phyloP scores from a whole-genome alignment of 2,888 invertebrate species.

The Campoletis raptor region DNA sequence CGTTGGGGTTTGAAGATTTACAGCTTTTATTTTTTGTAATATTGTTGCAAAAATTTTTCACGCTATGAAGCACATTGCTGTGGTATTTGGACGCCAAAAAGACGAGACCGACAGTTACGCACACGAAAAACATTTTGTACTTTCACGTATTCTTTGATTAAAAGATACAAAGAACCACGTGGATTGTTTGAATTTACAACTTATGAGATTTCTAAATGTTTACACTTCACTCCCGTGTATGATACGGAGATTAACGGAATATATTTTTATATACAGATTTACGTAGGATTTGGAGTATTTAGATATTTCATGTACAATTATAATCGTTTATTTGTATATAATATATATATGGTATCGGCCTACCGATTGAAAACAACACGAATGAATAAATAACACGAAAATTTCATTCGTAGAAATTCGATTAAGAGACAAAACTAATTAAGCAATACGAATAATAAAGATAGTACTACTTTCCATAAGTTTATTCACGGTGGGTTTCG shows the following conservation, averaged over 20 bases:
- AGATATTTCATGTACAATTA: conserved; percentile 28
- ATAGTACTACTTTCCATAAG: neutral
- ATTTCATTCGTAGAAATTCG: conserved; percentile 35
- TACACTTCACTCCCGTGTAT: conserved; percentile 1
- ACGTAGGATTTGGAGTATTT: neutral
- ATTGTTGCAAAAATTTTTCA: conserved; percentile 80
- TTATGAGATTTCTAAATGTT: neutral
- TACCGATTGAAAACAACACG: neutral
- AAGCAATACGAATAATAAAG: conserved; percentile 10
- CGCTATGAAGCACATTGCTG: conserved; percentile 80
- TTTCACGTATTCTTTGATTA: conserved; percentile 38
- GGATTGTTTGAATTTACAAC: neutral
- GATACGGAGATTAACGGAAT: neutral
- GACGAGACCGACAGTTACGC: conserved; percentile 82
- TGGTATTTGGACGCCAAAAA: conserved; percentile 83
- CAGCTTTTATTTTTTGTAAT: conserved; percentile 69
- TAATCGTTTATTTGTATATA: conserved; percentile 12
- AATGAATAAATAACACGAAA: conserved; percentile 34
- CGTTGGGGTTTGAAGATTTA: conserved; percentile 36
- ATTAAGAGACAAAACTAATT: conserved; percentile 48
- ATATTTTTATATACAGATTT: neutral
- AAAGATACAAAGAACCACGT: conserved; percentile 2
- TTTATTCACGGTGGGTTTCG: neutral
- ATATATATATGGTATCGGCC: conserved; percentile 7
- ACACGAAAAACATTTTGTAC: conserved; percentile 79